Percentiles rank a stretch among this genome's conserved stretches.
Conservation (phyloP, 2,888 invertebrate genomes). For the Liopterus haemorrhoidalis region DNA sequence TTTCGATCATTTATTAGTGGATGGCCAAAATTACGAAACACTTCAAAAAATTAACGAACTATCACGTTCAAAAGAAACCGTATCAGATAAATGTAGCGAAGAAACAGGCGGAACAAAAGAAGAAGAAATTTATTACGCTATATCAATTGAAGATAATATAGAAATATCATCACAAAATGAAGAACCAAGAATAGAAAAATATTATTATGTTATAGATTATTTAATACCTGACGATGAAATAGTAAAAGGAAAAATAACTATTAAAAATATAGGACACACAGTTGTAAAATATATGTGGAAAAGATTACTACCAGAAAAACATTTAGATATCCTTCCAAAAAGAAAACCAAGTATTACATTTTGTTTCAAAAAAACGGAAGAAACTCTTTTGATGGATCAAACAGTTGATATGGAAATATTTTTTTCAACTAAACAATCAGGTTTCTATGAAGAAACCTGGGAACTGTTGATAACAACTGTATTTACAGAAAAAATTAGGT, state of each 20-base stretch:
- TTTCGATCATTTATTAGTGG: slow-evolving; percentile 34
- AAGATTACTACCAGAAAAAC: slow-evolving; percentile 30
- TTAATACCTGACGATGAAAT: slow-evolving; percentile 22
- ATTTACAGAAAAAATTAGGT: slow-evolving; percentile 43
- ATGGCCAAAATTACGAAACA: slow-evolving; percentile 32
- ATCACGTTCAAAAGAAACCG: too few species aligned
- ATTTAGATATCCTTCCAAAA: slow-evolving; percentile 39
- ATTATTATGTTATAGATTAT: slow-evolving; percentile 5
- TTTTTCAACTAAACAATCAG: slow-evolving; percentile 46
- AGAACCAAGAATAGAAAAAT: slow-evolving; percentile 10
- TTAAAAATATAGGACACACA: slow-evolving; percentile 52
- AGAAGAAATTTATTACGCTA: background rate
- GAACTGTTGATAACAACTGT: slow-evolving; percentile 46
- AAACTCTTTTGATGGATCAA: slow-evolving; percentile 50
- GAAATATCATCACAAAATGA: slow-evolving; percentile 29
- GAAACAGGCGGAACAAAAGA: slow-evolving; percentile 7
- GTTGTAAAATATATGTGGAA: slow-evolving; percentile 51
- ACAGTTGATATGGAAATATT: slow-evolving; percentile 46
- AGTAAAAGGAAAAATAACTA: slow-evolving; percentile 34
- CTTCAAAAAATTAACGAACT: too few species aligned
- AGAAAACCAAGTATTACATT: slow-evolving; percentile 45
- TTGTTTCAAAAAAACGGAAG: slow-evolving; percentile 54
- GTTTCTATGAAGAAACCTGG: slow-evolving; percentile 49
- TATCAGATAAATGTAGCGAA: background rate
- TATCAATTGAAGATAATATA: slow-evolving; percentile 7